Percentiles rank a stretch among this genome's conserved stretches.
These are phyloP conservation scores for Colistium nudipinnis DNA, from an alignment of 2,113 vertebrate species.

Conservation along the genomic window DNA sequence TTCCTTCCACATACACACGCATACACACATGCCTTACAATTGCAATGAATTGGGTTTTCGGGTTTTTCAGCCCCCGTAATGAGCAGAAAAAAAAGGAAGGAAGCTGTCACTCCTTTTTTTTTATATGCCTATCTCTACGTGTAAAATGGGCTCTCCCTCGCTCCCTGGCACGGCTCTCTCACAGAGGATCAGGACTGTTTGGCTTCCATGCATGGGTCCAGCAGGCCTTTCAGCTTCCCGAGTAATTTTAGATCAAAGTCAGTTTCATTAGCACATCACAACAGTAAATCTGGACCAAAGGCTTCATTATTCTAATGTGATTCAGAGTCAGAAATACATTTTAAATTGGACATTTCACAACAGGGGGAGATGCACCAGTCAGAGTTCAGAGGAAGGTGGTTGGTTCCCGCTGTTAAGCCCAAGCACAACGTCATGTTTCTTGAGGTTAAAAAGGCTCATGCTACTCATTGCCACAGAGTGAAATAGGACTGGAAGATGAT, in stretches of 20 bases:
- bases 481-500: too few relatives aligned
- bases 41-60: constrained; percentile 20
- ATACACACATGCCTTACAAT: too few relatives aligned
- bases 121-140: neutral
- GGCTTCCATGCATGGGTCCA: constrained; percentile 34
- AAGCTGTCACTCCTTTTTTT: neutral
- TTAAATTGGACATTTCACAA: constrained; percentile 39
- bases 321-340: constrained; percentile 60
- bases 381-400: constrained; percentile 3
- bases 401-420: neutral
- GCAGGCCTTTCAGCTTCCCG: constrained; percentile 34
- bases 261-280: constrained; percentile 70
- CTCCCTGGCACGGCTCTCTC: constrained; percentile 23
- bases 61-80: constrained; percentile 8
- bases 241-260: constrained; percentile 73
- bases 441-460: neutral
- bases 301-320: constrained; percentile 66
- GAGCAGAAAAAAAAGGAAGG: constrained; percentile 17
- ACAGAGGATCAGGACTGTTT: constrained; percentile 23
- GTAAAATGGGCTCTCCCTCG: neutral
- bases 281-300: constrained; percentile 54
- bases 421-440: constrained; percentile 16
- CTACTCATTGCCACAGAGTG: too few relatives aligned
- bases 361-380: constrained; percentile 21
- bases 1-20: too few relatives aligned